Evolutionary conservation across 2,888 invertebrate species (phyloP).

Genomic region (Heliconius erato): DNA sequence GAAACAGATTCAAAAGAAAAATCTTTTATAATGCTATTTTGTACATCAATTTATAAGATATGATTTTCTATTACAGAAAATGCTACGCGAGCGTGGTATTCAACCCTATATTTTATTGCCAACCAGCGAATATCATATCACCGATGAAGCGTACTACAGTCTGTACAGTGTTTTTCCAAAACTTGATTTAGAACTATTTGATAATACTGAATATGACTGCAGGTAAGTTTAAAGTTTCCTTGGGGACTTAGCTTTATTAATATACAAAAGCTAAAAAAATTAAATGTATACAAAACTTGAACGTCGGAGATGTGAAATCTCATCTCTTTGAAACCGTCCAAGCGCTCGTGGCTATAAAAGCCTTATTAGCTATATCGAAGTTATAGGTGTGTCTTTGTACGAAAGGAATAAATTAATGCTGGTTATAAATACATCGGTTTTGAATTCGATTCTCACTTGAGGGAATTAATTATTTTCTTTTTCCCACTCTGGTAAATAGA

Average conservation of each 20-base stretch:
- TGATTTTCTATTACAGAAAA: slow-evolving; percentile 64
- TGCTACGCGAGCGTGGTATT: slow-evolving; percentile 72
- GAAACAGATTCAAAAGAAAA: too few species aligned
- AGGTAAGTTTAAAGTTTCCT: slow-evolving; percentile 64
- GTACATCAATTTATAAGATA: not conserved
- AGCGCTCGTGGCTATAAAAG: too few species aligned
- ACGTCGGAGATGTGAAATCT: too few species aligned
- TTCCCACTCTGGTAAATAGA: too few species aligned
- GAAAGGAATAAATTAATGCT: too few species aligned
- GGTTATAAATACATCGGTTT: too few species aligned
- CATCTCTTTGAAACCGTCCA: too few species aligned
- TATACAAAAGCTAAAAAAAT: too few species aligned
- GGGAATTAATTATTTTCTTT: too few species aligned
- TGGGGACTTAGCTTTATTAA: not conserved
- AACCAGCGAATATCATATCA: slow-evolving; percentile 66
- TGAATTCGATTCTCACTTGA: too few species aligned
- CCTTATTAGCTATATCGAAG: too few species aligned
- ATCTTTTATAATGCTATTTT: not conserved
- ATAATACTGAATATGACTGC: slow-evolving; percentile 80
- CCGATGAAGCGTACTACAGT: slow-evolving; percentile 68
- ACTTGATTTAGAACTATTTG: slow-evolving; percentile 76
- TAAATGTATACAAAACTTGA: not conserved
- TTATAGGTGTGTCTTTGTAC: too few species aligned
- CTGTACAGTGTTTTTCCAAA: slow-evolving; percentile 75
- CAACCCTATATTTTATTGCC: slow-evolving; percentile 75